Evolutionary conservation across 2,113 vertebrate genomes (phyloP).

Genomic region (Motacilla alba): DNA sequence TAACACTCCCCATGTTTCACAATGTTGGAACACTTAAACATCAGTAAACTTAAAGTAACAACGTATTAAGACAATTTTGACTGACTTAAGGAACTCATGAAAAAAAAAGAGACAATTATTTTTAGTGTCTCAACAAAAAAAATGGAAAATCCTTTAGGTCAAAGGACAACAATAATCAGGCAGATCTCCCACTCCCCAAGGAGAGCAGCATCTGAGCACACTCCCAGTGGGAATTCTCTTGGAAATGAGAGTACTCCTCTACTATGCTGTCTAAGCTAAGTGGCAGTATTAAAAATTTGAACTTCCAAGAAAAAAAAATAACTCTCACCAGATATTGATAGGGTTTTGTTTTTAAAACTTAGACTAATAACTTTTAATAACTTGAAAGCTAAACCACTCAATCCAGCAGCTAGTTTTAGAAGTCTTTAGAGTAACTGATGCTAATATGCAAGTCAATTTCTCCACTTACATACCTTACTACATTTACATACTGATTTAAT

Average conservation of each 20-base stretch:
- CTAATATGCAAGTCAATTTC: background rate
- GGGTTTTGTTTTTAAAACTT: background rate
- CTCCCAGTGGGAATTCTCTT: background rate
- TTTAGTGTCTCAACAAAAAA: background rate
- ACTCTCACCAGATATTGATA: accelerated
- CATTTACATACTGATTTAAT: background rate
- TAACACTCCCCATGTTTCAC: background rate
- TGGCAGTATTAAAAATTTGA: background rate
- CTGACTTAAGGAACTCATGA: background rate
- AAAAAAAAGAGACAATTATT: background rate
- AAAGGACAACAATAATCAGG: background rate
- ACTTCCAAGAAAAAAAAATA: background rate
- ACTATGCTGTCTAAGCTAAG: background rate
- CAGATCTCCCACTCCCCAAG: background rate
- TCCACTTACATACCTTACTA: background rate
- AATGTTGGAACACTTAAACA: background rate
- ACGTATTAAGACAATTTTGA: background rate
- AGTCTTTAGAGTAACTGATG: background rate
- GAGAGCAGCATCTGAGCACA: background rate
- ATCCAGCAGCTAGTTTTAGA: background rate
- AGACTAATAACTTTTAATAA: background rate
- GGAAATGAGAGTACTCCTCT: background rate
- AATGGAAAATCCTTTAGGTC: background rate
- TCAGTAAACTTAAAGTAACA: background rate
- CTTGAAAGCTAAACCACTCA: background rate